Evolutionary conservation across 1,140 invertebrate species (phyloP), one percentile per base, ranked within the genome.

Genomic region (Eumeta japonica): DNA sequence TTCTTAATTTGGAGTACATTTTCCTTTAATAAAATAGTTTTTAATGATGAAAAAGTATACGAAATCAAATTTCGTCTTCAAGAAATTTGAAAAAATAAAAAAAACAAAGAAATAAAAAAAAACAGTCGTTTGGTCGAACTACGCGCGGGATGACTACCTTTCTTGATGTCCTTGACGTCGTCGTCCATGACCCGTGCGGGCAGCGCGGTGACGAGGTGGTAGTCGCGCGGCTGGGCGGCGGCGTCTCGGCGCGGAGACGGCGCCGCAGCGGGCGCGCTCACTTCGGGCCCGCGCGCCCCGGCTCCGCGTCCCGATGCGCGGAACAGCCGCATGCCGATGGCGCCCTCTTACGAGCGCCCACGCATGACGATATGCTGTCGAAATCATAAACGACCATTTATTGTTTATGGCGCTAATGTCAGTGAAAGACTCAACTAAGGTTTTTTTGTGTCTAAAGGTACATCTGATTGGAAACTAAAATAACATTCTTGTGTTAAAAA

Each of bases 141-240:
- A n/a, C n/a, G n/a, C n/a, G n/a, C n/a, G n/a, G n/a, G n/a, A 31
- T 13, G 16, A 27, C 36, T 13, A 75, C 74, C 74, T 62, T 74
- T 77, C 39, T 77, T 77, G 67, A 75, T 77, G 47, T 76, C 74
- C 47, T 62, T 73, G 19, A 72, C 67, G 42, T 68, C 78, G 48
- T 81, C 79, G 45, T 83, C 77, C 58, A 81, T 77, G 44, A 81
- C 78, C 37, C 81, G 77, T 35, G 79, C 79, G 36, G 79, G 79
- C 39, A 81, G 61, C 31, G 79, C 79, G 38, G 79, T 81, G 39
- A 81, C 79, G 41, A 81, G 55, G 32, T 76, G 75, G 58, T 78
- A 81, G 47, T 79, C 79, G 35, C 53, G 58, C 39, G 43, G 42
- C 14, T 34, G 18, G 44, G 55, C 54, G 50, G 56, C 54, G 52